phyloP scores from a whole-genome alignment of 2,113 vertebrate genomes.

The Cryptoleucopteryx plumbea region DNA sequence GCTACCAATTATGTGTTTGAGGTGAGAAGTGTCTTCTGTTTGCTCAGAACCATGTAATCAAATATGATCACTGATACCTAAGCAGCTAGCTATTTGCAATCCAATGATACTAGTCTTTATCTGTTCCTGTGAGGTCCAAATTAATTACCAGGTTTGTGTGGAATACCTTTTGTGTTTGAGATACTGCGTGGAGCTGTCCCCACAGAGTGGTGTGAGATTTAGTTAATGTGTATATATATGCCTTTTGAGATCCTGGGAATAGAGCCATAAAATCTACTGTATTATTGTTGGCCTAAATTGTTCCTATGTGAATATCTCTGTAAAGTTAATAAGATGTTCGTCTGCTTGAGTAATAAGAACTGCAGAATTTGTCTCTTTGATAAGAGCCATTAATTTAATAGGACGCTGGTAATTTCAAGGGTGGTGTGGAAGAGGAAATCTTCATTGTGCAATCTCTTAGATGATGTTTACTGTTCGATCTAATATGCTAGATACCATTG shows the following conservation, averaged over 20 bases:
- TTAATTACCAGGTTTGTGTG: not conserved
- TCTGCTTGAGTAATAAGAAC: constrained; percentile 19
- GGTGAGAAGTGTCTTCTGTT: not conserved
- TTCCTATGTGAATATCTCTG: not conserved
- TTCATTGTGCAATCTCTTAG: not conserved
- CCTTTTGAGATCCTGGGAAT: not conserved
- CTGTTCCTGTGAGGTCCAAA: not conserved
- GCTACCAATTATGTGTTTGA: not conserved
- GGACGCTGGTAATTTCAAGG: not conserved
- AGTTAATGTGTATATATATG: not conserved
- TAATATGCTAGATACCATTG: not conserved
- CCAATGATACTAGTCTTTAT: not conserved
- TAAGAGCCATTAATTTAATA: constrained; percentile 7
- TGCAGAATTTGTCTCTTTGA: constrained; percentile 3
- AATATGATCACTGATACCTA: not conserved
- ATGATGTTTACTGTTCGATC: not conserved
- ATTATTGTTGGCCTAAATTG: not conserved
- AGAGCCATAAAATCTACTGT: not conserved
- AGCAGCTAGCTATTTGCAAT: not conserved
- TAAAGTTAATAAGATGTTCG: constrained; percentile 21
- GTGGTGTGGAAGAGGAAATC: not conserved
- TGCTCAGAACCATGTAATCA: not conserved
- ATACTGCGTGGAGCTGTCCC: not conserved
- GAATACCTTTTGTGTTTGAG: not conserved
- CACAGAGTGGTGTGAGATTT: not conserved